phyloP scores from a whole-genome alignment of 2,888 invertebrate genomes.

The Cylindroiulus punctatus region DNA sequence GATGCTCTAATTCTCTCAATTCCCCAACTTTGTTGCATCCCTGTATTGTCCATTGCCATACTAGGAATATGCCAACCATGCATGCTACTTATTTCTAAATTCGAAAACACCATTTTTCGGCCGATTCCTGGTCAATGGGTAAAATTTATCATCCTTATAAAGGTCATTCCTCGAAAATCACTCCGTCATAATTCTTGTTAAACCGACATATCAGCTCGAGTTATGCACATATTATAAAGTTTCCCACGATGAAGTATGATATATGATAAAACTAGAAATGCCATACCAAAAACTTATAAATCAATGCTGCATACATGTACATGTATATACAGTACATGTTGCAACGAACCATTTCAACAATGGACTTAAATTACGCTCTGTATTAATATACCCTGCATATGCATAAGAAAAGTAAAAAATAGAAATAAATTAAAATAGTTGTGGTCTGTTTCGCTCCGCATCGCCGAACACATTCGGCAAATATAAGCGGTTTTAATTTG shows the following conservation, averaged over 20 bases:
- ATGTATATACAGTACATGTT: not conserved
- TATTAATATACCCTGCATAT: not conserved
- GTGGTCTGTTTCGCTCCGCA: not conserved
- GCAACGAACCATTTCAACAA: not conserved
- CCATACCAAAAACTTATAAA: not conserved
- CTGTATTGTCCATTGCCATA: too few relatives aligned
- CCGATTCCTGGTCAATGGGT: not conserved
- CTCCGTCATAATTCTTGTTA: not conserved
- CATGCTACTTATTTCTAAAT: too few relatives aligned
- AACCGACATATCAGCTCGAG: not conserved
- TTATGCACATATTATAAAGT: not conserved
- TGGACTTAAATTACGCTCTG: too few relatives aligned
- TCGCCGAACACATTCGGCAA: not conserved
- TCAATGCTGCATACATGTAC: too few relatives aligned
- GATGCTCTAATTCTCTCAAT: too few relatives aligned
- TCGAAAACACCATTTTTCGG: too few relatives aligned
- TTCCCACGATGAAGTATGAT: not conserved
- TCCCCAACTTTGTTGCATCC: too few relatives aligned
- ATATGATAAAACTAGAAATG: not conserved
- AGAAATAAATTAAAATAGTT: not conserved
- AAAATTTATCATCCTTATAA: not conserved
- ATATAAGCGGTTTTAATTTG: not conserved
- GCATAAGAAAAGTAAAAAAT: not conserved
- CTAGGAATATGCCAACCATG: too few relatives aligned
- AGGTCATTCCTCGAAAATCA: not conserved